A percentile compares a stretch with the other conserved stretches of the same genome.
Conservation (phyloP, 2,113 vertebrate genomes). For the Nothocercus nigrocapillus region DNA sequence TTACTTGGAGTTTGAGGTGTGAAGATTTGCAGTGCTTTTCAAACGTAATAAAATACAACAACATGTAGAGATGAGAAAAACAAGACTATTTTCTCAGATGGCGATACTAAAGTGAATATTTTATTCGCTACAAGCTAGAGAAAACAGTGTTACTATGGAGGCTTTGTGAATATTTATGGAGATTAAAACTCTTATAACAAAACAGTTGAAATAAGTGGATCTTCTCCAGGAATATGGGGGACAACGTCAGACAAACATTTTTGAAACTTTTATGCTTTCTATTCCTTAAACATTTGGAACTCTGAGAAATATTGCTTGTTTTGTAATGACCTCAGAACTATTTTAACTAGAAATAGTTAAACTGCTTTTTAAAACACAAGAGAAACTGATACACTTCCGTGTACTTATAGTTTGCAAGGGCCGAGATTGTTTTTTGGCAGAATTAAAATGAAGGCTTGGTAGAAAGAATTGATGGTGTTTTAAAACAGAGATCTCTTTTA, state of each 20-base stretch:
- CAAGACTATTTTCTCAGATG: neutral
- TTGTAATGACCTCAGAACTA: neutral
- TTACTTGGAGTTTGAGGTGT: neutral
- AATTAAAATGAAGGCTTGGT: neutral
- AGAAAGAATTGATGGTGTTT: neutral
- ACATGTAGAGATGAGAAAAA: neutral
- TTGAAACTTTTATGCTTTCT: neutral
- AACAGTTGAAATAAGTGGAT: neutral
- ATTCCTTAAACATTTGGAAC: neutral
- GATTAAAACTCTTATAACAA: neutral
- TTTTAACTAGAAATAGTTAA: neutral
- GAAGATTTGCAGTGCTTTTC: neutral
- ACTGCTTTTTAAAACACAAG: neutral
- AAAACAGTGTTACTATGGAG: accelerated
- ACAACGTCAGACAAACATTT: neutral
- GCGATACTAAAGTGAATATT: neutral
- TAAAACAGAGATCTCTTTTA: neutral
- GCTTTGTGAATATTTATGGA: neutral
- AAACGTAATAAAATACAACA: neutral
- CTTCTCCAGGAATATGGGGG: neutral
- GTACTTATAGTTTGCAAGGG: neutral
- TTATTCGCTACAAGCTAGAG: neutral
- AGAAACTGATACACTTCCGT: neutral
- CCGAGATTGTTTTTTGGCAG: neutral
- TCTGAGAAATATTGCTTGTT: neutral